Base-by-base conservation (phyloP, 2,888 invertebrate species). In the Furcula furcula region DNA sequence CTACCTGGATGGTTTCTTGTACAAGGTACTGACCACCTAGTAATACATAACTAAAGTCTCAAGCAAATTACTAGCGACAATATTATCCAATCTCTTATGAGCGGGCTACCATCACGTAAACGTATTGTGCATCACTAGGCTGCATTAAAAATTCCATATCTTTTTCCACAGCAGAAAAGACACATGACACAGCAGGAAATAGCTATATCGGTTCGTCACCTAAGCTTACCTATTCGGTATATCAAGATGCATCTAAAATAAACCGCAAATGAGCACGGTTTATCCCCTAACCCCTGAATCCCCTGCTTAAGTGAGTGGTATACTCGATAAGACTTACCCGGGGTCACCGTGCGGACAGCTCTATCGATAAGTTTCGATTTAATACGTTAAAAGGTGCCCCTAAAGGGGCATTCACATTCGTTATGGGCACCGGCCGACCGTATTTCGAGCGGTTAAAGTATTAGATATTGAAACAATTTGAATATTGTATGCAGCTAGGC, bases 321-420 rank as follows among this genome's bases (percentile, higher is more conserved):
- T 68, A 71, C 59, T 46, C 54, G 75, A 79, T 77, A 78, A 77
- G 70, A 34, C 58, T 54, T 50, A 61, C 65, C 73, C 50, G 41
- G 72, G 79, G 79, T 76, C 71, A 78, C 69, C 47, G 65, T 61
- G 76, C 43, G 72, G 77, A 76, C 78, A 76, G 76, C 69, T 64
- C 65, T 67, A 58, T 63, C 72, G 79, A 81, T 82, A 83, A 83
- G 75, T 78, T 70, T 61, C 78, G 76, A 82, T 84, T 85, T 86
- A 86, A 82, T 84, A 85, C 83, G 77, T 84, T 84, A 85, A 88
- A 88, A 87, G 86, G 86, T 83, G 76, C 77, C 79, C 65, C 70
- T 84, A 86, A 87, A 73, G 76, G 78, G 77, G 73, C 82, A 68
- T 83, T 79, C 71, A 77, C 83, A 83, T 86, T 81, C 78, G 78